These are phyloP conservation scores for Orestias chungarensis DNA, from an alignment of 2,797 vertebrate genomes.

Conservation along the genomic window DNA sequence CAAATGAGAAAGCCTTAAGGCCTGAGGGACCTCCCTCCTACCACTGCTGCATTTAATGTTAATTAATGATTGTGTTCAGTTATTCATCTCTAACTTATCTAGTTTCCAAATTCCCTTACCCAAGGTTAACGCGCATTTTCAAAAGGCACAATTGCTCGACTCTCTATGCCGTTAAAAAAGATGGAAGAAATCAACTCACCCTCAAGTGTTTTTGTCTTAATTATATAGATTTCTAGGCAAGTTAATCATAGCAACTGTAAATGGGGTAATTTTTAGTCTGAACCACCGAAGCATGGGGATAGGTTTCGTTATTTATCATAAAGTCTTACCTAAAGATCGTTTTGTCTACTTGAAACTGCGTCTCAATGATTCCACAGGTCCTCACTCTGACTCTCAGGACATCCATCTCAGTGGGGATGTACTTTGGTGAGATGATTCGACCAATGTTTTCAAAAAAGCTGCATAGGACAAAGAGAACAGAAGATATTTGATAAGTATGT, in stretches of 20 bases:
- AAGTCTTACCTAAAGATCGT: slow-evolving; percentile 72
- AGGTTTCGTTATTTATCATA: not conserved
- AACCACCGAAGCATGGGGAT: not conserved
- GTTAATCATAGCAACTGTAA: not conserved
- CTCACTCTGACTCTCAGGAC: slow-evolving; percentile 80
- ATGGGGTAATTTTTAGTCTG: not conserved
- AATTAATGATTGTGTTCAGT: not conserved
- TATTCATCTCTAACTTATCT: not conserved
- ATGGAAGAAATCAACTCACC: not conserved
- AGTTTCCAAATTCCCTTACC: not conserved
- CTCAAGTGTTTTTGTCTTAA: not conserved
- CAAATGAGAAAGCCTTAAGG: not conserved
- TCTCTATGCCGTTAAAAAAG: not conserved
- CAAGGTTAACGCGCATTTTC: not conserved
- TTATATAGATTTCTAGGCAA: too few relatives aligned
- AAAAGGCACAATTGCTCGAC: not conserved
- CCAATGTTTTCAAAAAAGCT: slow-evolving; percentile 82
- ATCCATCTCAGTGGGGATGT: slow-evolving; percentile 74
- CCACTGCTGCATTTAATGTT: not conserved
- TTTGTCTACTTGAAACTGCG: slow-evolving; percentile 73
- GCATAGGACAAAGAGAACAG: not conserved
- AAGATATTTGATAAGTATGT: not conserved
- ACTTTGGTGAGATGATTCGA: slow-evolving; percentile 76
- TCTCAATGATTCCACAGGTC: slow-evolving; percentile 79
- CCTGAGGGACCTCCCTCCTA: not conserved